Conservation (phyloP, 1,140 invertebrate species). For the Cyrtorhinus lividipennis region DNA sequence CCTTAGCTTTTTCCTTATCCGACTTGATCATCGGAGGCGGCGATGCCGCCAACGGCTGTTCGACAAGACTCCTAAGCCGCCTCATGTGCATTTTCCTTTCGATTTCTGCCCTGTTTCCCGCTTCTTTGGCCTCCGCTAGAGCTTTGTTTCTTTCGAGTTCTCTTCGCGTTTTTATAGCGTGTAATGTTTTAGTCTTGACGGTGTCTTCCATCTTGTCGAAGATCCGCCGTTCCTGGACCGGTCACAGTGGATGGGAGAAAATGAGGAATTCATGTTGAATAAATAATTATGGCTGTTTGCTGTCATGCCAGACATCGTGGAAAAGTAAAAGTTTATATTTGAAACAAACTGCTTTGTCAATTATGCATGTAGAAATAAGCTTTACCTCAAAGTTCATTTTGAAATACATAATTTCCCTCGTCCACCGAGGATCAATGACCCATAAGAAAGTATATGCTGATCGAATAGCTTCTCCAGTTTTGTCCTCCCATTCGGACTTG, state of each 20-base stretch:
- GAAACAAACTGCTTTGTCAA: too few relatives aligned
- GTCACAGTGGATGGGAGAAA: too few relatives aligned
- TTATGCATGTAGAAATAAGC: too few relatives aligned
- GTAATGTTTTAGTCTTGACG: neutral
- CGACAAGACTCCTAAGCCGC: neutral
- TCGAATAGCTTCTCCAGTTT: neutral
- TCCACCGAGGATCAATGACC: neutral
- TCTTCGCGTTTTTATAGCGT: neutral
- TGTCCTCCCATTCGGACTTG: neutral
- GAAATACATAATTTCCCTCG: constrained; percentile 1
- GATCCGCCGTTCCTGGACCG: neutral
- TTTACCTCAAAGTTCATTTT: neutral
- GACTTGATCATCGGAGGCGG: neutral
- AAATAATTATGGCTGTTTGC: too few relatives aligned
- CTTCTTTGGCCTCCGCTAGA: neutral
- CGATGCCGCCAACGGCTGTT: neutral
- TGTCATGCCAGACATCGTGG: too few relatives aligned
- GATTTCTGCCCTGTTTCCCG: neutral
- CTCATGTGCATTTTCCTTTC: neutral
- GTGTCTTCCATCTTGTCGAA: neutral
- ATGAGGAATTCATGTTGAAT: too few relatives aligned
- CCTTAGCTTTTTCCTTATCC: neutral
- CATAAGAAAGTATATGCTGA: neutral
- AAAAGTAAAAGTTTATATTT: too few relatives aligned
- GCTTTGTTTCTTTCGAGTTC: neutral